Evolutionary conservation across 2,888 invertebrate species (phyloP).

Genomic region (Trichogramma evanescens): DNA sequence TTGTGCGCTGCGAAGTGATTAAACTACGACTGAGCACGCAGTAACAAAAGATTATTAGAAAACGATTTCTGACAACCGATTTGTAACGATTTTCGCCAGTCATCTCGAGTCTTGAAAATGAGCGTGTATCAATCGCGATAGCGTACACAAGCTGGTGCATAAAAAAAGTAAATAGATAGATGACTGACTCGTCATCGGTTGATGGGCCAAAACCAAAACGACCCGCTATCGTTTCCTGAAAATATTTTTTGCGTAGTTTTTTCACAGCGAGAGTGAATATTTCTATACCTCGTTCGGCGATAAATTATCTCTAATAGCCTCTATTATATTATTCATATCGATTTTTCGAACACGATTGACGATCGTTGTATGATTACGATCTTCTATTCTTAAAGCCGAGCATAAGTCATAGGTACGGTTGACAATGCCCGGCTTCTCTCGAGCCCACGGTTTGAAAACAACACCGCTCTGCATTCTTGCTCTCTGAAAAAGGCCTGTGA

Average conservation of each 20-base stretch:
- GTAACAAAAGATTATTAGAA: too few species aligned
- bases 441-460: conserved; percentile 15
- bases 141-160: too few species aligned
- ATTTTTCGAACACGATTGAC: conserved; percentile 27
- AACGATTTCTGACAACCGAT: too few species aligned
- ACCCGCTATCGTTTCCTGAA: conserved; percentile 12
- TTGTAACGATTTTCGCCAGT: too few species aligned
- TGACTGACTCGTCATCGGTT: conserved; percentile 27
- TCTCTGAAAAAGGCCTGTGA: neutral
- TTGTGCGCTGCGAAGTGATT: too few species aligned
- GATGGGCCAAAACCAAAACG: conserved; percentile 26
- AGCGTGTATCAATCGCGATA: too few species aligned
- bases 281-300: neutral
- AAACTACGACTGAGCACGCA: too few species aligned
- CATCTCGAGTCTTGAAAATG: too few species aligned
- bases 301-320: neutral
- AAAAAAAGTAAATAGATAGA: too few species aligned
- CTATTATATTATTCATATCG: conserved; percentile 23
- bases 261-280: too few species aligned
- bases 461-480: conserved; percentile 11
- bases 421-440: conserved; percentile 2
- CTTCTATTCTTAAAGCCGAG: conserved; percentile 23
- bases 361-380: conserved; percentile 25
- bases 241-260: neutral
- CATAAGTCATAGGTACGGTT: conserved; percentile 24